A percentile compares a stretch with the other conserved stretches of the same genome.
Evolutionary conservation across 2,113 vertebrate species (phyloP).

Genomic region (Pteruthius melanotis): DNA sequence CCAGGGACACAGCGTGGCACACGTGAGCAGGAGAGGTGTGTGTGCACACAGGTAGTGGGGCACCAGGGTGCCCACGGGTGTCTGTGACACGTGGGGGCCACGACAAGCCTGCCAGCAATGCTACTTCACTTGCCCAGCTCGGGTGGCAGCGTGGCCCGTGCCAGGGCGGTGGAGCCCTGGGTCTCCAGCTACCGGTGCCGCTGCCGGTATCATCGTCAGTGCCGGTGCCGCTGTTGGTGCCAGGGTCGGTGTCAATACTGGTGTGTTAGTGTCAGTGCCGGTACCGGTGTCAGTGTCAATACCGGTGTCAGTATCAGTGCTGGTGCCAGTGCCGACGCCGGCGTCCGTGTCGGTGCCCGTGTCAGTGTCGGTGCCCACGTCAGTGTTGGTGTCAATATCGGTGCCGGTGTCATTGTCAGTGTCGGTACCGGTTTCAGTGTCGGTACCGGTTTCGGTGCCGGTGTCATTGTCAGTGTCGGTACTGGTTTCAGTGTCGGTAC

Average conservation of each 20-base stretch:
- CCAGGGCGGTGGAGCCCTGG: no score
- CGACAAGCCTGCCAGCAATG: not conserved
- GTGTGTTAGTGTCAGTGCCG: no score
- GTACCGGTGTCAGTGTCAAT: no score
- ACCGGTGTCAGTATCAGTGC: no score
- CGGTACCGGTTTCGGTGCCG: accelerated
- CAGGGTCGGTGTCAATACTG: not conserved
- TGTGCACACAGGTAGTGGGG: not conserved
- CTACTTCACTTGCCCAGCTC: not conserved
- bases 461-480: accelerated
- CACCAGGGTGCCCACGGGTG: not conserved
- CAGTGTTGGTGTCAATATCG: no score
- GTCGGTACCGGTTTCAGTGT: accelerated
- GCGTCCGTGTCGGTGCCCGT: no score
- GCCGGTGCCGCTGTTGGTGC: not conserved
- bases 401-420: no score
- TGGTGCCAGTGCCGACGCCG: no score
- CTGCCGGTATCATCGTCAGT: not conserved
- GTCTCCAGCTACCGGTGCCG: not conserved
- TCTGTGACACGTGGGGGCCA: not conserved
- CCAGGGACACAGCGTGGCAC: not conserved
- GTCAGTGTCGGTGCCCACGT: no score
- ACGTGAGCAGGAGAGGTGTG: accelerated
- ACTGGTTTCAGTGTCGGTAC: not conserved
- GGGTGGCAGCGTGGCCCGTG: not conserved